Base-by-base conservation (phyloP, 2,797 vertebrate species). In the Pseudochirops corinnae region DNA sequence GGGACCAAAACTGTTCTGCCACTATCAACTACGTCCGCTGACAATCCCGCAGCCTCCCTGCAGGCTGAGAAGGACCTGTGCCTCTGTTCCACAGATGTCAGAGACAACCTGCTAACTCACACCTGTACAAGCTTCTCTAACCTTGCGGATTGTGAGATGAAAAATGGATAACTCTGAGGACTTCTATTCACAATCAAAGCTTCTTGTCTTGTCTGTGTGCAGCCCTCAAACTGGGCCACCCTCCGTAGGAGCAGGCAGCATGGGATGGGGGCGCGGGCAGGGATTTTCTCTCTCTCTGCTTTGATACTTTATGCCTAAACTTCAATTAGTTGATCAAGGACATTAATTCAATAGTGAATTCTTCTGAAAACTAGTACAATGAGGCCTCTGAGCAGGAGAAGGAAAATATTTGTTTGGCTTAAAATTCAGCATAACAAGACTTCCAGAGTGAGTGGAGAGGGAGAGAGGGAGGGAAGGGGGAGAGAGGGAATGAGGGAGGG, bases 91-190 rank as follows among this genome's bases (percentile, higher is more conserved):
- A 98, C 99, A 99, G 99, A 99, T 99, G 99, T 99, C 99, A 96
- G 98, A 93, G 95, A 98, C 99, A 99, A 99, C 99, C 99, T 99
- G 99, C 99, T 98, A 95, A 97, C 99, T 98, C 98, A 98, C 99
- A 99, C 99, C 99, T 99, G 99, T 98, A 99, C 98, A 98, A 98
- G 98, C 98, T 97, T 98, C 98, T 96, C 98, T 98, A 97, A 98
- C 99, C 99, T 98, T 57, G 90, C 92, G 87, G 98, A 98, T 90
- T 90, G 93, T 53, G 56, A 58, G 96, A 98, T 99, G 98, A 99
- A 99, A 99, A 98, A 99, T 99, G 98, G 98, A 99, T 99, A 98
- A 99, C 99, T 99, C 99, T 0, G 4, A 98, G 98, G 99, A 98
- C 97, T 98, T 98, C 97, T 98, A 97, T 98, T 98, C 95, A 9